Evolutionary conservation across 2,888 invertebrate genomes (phyloP).

Genomic region (Aquatica leii): DNA sequence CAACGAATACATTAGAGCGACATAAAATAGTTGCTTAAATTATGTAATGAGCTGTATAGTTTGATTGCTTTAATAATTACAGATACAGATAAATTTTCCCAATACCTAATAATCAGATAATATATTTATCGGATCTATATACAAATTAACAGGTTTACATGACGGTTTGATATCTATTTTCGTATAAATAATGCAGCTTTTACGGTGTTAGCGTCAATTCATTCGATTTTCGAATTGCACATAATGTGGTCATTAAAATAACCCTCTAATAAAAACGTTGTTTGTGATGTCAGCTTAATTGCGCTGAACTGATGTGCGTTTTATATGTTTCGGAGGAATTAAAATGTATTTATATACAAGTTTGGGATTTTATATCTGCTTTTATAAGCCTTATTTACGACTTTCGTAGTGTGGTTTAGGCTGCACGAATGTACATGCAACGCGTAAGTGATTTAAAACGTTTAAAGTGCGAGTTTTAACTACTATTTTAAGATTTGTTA

Average conservation of each 20-base stretch:
- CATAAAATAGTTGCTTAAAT: slow-evolving; percentile 3
- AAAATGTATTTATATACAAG: slow-evolving; percentile 21
- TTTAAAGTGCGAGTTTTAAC: slow-evolving; percentile 18
- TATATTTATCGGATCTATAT: slow-evolving; percentile 21
- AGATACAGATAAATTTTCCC: slow-evolving; percentile 12
- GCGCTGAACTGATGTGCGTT: slow-evolving; percentile 24
- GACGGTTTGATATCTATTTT: slow-evolving; percentile 34
- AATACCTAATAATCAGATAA: slow-evolving; percentile 31
- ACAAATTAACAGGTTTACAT: slow-evolving; percentile 34
- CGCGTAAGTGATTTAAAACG: slow-evolving; percentile 22
- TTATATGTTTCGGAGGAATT: slow-evolving; percentile 23
- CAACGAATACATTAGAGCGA: no score
- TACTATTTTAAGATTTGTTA: slow-evolving; percentile 31
- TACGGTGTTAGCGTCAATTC: slow-evolving; percentile 31
- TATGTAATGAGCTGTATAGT: not conserved
- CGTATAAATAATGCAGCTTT: slow-evolving; percentile 36
- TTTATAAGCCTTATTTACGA: slow-evolving; percentile 21
- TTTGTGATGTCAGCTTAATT: slow-evolving; percentile 30
- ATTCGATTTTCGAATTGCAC: slow-evolving; percentile 32
- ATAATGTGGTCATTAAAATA: slow-evolving; percentile 32
- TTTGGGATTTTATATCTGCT: slow-evolving; percentile 16
- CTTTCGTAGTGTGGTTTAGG: slow-evolving; percentile 11
- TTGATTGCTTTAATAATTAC: slow-evolving; percentile 2
- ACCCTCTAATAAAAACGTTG: slow-evolving; percentile 32
- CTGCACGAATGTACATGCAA: slow-evolving; percentile 15